Conservation (phyloP, 2,797 vertebrate genomes). For the Alcedo quadribrachys region DNA sequence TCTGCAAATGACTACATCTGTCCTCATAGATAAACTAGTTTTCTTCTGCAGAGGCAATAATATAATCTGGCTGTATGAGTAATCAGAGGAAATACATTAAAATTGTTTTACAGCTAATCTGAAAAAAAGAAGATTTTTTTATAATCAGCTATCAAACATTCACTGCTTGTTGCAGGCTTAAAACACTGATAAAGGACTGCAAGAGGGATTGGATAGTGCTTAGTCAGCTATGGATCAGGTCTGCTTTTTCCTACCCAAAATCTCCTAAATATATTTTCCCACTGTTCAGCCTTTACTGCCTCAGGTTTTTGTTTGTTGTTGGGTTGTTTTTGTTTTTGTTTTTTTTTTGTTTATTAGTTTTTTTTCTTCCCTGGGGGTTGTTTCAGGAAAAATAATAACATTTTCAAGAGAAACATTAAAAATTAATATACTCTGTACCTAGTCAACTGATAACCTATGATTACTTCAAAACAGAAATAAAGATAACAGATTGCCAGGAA, state of each 20-base stretch:
- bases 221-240: neutral
- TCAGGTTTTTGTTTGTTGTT: neutral
- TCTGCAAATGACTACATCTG: conserved; percentile 6
- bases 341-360: neutral
- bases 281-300: neutral
- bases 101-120: conserved; percentile 20
- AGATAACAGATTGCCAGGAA: neutral
- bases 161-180: neutral
- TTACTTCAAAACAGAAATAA: neutral
- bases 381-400: neutral
- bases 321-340: neutral
- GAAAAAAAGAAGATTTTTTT: conserved; percentile 24
- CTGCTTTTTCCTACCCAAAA: neutral
- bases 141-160: conserved; percentile 6
- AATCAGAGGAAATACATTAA: conserved; percentile 45
- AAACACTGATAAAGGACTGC: conserved; percentile 7
- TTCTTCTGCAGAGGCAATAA: neutral
- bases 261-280: neutral
- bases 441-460: neutral
- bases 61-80: neutral
- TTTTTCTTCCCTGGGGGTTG: too few species aligned
- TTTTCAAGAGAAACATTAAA: neutral
- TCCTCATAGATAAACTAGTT: conserved; percentile 35
- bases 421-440: neutral
- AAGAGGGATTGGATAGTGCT: neutral